Evolutionary conservation across 2,888 invertebrate species (phyloP).

Genomic region (Drosophila antonietae): DNA sequence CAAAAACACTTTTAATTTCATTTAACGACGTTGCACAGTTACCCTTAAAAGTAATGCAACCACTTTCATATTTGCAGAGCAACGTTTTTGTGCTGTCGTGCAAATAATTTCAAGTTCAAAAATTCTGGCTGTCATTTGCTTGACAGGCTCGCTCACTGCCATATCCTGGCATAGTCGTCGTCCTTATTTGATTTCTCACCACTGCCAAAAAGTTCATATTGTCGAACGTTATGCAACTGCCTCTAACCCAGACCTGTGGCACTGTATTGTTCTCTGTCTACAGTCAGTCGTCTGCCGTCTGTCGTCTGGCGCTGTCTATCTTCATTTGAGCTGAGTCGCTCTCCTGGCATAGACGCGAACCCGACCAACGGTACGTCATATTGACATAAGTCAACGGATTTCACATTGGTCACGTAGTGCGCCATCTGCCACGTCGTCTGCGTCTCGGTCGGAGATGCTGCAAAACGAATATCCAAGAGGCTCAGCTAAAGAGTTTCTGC

Average conservation of each 20-base stretch:
- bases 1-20: constrained; percentile 2
- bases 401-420: constrained; percentile 76
- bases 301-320: constrained; percentile 71
- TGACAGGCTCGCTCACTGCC: constrained; percentile 25
- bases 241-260: constrained; percentile 17
- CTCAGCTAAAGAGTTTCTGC: constrained; percentile 5
- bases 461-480: constrained; percentile 9
- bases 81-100: constrained; percentile 60
- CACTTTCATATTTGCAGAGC: constrained; percentile 25
- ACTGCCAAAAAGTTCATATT: constrained; percentile 30
- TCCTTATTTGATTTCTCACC: constrained; percentile 74
- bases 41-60: constrained; percentile 43
- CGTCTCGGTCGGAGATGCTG: constrained; percentile 11
- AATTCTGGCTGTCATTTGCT: constrained; percentile 57
- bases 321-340: constrained; percentile 78
- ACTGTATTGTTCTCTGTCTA: constrained; percentile 13
- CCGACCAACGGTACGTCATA: constrained; percentile 55
- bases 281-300: constrained; percentile 23
- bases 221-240: constrained; percentile 22
- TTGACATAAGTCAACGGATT: constrained; percentile 81
- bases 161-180: constrained; percentile 45
- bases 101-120: constrained; percentile 79
- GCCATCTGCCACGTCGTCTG: constrained; percentile 51
- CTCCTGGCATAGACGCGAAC: constrained; percentile 49
- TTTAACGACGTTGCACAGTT: constrained; percentile 26